phyloP scores from a whole-genome alignment of 2,113 vertebrate genomes.

The Ibidorhyncha struthersii region DNA sequence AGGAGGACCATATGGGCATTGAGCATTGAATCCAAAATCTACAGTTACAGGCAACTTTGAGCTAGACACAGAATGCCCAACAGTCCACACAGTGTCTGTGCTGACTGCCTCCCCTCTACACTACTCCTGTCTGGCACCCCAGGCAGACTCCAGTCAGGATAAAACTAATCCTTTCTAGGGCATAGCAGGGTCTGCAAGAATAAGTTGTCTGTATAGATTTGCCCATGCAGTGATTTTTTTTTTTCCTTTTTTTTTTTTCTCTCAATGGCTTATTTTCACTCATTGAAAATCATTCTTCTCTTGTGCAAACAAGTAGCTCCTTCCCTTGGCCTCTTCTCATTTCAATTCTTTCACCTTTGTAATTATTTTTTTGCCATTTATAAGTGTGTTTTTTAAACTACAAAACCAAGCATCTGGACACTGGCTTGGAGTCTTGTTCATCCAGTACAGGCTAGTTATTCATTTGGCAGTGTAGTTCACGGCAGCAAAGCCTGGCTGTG shows the following conservation, averaged over 20 bases:
- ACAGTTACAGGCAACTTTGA: neutral
- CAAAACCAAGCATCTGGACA: neutral
- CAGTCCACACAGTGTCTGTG: neutral
- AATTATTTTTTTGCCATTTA: neutral
- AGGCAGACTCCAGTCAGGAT: neutral
- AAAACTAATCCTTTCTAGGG: neutral
- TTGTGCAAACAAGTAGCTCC: neutral
- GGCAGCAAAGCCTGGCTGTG: neutral
- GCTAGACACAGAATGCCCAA: neutral
- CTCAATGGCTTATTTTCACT: neutral
- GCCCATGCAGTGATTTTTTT: neutral
- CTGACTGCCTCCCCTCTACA: neutral
- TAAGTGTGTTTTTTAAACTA: neutral
- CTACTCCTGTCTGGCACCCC: neutral
- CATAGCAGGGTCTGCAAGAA: neutral
- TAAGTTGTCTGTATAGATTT: neutral
- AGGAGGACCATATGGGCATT: neutral
- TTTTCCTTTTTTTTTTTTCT: neutral
- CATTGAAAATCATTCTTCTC: neutral
- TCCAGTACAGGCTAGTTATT: neutral
- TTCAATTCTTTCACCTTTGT: neutral
- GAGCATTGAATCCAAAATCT: neutral
- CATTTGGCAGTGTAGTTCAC: neutral
- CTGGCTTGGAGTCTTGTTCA: neutral
- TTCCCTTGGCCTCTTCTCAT: neutral